Evolutionary conservation across 2,797 vertebrate genomes (phyloP), one percentile per base, ranked within the genome.

Genomic region (Lepilemur ruficaudatus): DNA sequence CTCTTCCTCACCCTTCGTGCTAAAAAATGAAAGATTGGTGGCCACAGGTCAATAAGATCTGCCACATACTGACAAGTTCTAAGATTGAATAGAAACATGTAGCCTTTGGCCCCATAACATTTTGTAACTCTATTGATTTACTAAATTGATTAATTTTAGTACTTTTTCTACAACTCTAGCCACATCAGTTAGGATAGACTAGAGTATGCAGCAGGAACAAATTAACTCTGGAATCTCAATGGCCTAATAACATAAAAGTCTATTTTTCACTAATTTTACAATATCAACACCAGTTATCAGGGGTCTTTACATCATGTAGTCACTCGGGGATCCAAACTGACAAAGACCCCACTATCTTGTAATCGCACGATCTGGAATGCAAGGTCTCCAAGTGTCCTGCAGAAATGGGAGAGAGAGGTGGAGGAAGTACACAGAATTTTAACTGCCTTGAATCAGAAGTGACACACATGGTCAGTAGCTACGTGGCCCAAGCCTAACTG

Each of bases 91-190:
- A 97, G 97, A 98, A 85, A 76, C 41, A 89, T 96, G 93, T 97
- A 98, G 97, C 75, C 92, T 98, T 97, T 98, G 96, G 95, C 96
- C 89, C 95, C 96, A 93, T 92, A 84, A 94, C 0, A 38, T 91
- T 97, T 98, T 93, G 78, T 86, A 97, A 94, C 96, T 97, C 92
- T 67, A 95, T 97, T 83, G 57, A 95, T 82, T 78, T 80, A 86
- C 50, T 82, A 97, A 98, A 97, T 97, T 97, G 97, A 97, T 98
- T 96, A 91, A 88, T 97, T 98, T 96, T 93, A 92, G 95, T 96
- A 93, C 86, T 91, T 97, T 98, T 98, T 85, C 73, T 95, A 78
- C 82, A 15, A 55, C 84, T 96, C 7, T 85, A 90, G 69, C 93
- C 84, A 13, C 72, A 57, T 86, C 78, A 85, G 72, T 91, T 15